A percentile compares a stretch with the other conserved stretches of the same genome.
Evolutionary conservation across 2,113 vertebrate species (phyloP).

Genomic region (Trogon surrucura): DNA sequence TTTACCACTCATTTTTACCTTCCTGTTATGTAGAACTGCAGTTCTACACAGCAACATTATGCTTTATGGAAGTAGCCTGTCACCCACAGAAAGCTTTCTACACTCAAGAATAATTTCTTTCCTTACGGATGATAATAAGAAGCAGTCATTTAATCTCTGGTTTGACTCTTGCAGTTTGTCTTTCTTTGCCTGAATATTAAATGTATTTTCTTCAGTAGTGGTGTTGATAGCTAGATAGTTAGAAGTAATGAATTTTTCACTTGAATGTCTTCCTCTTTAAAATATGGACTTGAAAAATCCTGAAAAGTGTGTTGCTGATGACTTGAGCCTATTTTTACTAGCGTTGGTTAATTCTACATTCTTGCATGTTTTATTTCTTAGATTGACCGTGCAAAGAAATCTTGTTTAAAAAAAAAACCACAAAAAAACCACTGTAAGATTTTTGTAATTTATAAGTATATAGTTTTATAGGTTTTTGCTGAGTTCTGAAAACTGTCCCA

Average conservation of each 20-base stretch:
- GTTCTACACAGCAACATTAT: neutral
- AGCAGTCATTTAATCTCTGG: neutral
- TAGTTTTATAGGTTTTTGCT: neutral
- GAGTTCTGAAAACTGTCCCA: neutral
- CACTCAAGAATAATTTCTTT: neutral
- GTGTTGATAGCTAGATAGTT: neutral
- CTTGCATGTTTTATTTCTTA: slow-evolving; percentile 1
- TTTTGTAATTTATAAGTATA: neutral
- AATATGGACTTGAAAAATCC: neutral
- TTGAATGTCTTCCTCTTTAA: neutral
- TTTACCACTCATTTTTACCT: neutral
- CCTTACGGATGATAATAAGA: neutral
- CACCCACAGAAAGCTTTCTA: neutral
- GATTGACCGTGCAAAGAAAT: neutral
- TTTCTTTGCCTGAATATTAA: neutral
- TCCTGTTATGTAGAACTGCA: neutral
- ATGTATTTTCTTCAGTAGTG: neutral
- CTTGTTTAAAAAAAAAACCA: too few relatives aligned
- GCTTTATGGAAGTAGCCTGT: neutral
- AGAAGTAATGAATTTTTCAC: neutral
- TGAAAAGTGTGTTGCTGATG: neutral
- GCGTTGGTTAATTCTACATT: neutral
- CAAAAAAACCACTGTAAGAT: neutral
- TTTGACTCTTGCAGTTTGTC: neutral
- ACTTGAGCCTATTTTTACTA: neutral